These are phyloP conservation scores for Myopa testacea DNA, from an alignment of 2,888 invertebrate species.

Conservation along the genomic window DNA sequence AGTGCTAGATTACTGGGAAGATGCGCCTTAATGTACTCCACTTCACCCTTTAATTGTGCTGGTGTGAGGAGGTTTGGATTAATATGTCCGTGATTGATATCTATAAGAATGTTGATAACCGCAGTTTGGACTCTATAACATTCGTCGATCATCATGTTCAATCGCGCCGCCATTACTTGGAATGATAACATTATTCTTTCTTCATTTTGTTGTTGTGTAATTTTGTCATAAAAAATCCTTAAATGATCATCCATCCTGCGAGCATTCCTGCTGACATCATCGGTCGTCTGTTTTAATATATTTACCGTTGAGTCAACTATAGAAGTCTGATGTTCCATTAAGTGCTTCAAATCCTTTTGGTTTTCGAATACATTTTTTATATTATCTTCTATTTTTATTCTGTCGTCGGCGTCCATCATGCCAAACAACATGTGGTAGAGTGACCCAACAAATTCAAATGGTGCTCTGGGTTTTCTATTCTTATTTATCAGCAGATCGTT, in stretches of 20 bases:
- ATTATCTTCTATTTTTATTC: not conserved
- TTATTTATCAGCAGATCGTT: not conserved
- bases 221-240: not conserved
- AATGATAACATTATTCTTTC: not conserved
- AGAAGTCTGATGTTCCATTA: slow-evolving; percentile 11
- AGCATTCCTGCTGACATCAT: slow-evolving; percentile 10
- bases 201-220: slow-evolving; percentile 19
- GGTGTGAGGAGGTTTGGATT: not conserved
- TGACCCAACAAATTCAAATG: slow-evolving; percentile 17
- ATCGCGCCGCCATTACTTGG: too few relatives aligned
- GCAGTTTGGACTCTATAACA: too few relatives aligned
- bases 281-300: slow-evolving; percentile 12
- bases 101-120: slow-evolving; percentile 19
- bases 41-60: slow-evolving; percentile 1
- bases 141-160: too few relatives aligned
- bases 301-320: slow-evolving; percentile 21
- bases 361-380: slow-evolving; percentile 15
- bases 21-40: not conserved
- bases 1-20: too few relatives aligned
- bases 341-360: slow-evolving; percentile 4
- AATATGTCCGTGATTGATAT: not conserved
- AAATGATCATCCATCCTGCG: slow-evolving; percentile 3
- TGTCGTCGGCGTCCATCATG: not conserved
- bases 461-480: slow-evolving; percentile 3
- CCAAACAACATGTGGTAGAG: slow-evolving; percentile 15